Evolutionary conservation across 1,140 invertebrate species (phyloP), one percentile per base, ranked within the genome.

Genomic region (Meloidogyne exigua): DNA sequence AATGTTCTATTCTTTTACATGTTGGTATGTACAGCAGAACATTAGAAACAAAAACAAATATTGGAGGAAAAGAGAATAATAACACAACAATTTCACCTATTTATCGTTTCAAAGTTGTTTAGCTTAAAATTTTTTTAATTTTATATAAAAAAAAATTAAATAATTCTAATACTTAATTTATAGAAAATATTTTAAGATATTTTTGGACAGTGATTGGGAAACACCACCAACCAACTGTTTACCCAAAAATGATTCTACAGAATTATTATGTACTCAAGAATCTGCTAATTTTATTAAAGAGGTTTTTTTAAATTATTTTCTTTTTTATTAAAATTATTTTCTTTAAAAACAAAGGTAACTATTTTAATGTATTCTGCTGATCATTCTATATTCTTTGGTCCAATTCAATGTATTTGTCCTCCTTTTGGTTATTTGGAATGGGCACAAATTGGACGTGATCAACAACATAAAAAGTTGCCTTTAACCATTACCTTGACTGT

Each of bases 251-350:
- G 13, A 72, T 28, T 4, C 3, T 39, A 39, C 3, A 39, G 4
- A 39, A 3, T 25, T 26, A 63, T 15, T 32, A 32, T 18, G 13
- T 28, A 42, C n/a, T 65, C 68, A 77, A 49, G 80, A 82, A 63
- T 83, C 80, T 18, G 76, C 80, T 23, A 82, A 75, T 21, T 44
- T 82, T 13, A 82, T 82, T 39, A 82, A 82, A 65, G 81, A 82
- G 25, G 68, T 26, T 44, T 32, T 28, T 28, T n/a, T 21, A 32
- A 32, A 32, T 3, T 32, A 32, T 32, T 26, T 13, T n/a, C n/a
- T n/a, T 44, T 25, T 68, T 32, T 32, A n/a, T 68, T 26, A 21
- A 39, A 39, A 7, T 39, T 39, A 7, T 7, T 9, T 39, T 39
- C 10, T 39, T 9, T 7, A 39, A 7, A 9, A 7, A 39, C 4